A percentile compares a stretch with the other conserved stretches of the same genome.
Conservation (phyloP, 2,888 invertebrate species). For the Latrodectus elegans region DNA sequence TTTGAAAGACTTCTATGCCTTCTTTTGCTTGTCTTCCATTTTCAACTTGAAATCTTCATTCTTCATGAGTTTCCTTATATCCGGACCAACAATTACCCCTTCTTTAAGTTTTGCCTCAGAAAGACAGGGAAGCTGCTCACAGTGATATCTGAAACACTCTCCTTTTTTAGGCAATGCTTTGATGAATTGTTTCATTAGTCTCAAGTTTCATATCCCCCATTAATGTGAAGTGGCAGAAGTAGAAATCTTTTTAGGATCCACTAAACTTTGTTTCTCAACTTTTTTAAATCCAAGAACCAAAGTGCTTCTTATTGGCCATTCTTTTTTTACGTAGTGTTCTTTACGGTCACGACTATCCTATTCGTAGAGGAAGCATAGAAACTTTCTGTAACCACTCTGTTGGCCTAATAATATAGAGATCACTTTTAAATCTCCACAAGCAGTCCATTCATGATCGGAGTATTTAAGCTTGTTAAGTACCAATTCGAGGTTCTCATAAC, state of each 20-base stretch:
- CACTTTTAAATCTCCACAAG: slow-evolving; percentile 69
- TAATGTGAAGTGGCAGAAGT: slow-evolving; percentile 72
- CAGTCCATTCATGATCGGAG: slow-evolving; percentile 33
- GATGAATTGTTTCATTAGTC: slow-evolving; percentile 71
- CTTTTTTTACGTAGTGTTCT: slow-evolving; percentile 61
- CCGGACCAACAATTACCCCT: too few relatives aligned
- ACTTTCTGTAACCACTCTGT: slow-evolving; percentile 72
- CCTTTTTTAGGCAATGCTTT: slow-evolving; percentile 62
- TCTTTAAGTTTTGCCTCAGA: too few relatives aligned
- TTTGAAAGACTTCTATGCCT: too few relatives aligned
- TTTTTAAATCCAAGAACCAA: neutral
- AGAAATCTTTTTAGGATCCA: slow-evolving; percentile 58
- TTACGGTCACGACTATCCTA: slow-evolving; percentile 71
- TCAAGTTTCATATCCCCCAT: slow-evolving; percentile 71
- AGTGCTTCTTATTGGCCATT: neutral
- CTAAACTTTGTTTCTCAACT: slow-evolving; percentile 14
- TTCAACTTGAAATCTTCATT: too few relatives aligned
- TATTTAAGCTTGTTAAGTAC: slow-evolving; percentile 30
- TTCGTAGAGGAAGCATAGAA: slow-evolving; percentile 71
- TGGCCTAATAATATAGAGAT: slow-evolving; percentile 71
- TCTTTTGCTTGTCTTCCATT: too few relatives aligned
- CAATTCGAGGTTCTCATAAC: slow-evolving; percentile 58
- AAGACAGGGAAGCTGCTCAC: neutral
- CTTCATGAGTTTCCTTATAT: too few relatives aligned
- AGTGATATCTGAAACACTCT: slow-evolving; percentile 67